phyloP scores from a whole-genome alignment of 1,140 invertebrate species.

The Oppia nitens region DNA sequence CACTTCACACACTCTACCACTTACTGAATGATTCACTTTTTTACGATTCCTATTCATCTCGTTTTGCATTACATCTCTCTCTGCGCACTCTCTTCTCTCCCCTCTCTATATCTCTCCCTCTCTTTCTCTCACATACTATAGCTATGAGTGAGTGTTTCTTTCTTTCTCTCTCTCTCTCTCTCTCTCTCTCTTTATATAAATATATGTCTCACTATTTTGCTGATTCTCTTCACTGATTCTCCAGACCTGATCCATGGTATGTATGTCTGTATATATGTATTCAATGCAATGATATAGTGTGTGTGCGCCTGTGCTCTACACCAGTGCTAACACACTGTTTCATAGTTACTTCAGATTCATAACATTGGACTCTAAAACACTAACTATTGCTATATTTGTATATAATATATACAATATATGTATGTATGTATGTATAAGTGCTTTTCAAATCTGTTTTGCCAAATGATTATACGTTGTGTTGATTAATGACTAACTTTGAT shows the following conservation, averaged over 20 bases:
- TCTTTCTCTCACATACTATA: no score
- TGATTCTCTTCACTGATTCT: neutral
- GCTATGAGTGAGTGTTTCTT: constrained; percentile 1
- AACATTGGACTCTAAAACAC: no score
- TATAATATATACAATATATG: no score
- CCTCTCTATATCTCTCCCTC: no score
- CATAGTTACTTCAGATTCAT: no score
- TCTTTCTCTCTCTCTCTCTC: neutral
- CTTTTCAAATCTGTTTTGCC: neutral
- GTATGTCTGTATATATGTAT: neutral
- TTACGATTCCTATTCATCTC: neutral
- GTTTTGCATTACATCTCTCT: neutral
- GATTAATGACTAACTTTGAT: constrained; percentile 1
- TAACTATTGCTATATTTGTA: no score
- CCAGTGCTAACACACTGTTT: no score
- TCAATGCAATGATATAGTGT: neutral
- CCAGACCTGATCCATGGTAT: neutral
- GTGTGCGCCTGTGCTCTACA: neutral
- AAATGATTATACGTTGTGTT: neutral
- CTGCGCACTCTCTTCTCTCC: neutral
- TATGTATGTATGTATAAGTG: neutral
- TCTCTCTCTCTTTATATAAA: constrained; percentile 4
- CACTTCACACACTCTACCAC: neutral
- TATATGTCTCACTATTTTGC: neutral
- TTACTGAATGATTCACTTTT: neutral